These are phyloP conservation scores for Tapirus terrestris DNA, from an alignment of 2,113 vertebrate species.

Conservation along the genomic window DNA sequence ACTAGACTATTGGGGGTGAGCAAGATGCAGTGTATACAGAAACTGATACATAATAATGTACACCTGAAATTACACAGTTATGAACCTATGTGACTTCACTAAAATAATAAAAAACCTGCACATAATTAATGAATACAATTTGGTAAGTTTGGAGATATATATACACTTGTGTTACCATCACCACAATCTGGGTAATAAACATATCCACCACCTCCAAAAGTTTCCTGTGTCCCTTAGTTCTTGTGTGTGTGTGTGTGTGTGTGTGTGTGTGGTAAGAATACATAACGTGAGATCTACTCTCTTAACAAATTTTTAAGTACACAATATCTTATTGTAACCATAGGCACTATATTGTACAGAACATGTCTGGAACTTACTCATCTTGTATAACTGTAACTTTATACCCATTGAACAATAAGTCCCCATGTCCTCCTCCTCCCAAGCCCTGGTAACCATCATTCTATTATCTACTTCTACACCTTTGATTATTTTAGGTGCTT, in stretches of 20 bases:
- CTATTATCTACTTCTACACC: not conserved
- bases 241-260: not conserved
- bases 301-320: not conserved
- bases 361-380: not conserved
- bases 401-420: not conserved
- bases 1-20: no score
- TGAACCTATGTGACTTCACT: no score
- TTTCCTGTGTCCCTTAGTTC: not conserved
- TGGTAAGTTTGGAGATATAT: not conserved
- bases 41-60: no score
- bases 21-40: no score
- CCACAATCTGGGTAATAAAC: not conserved
- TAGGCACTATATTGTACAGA: not conserved
- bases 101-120: no score
- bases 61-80: no score
- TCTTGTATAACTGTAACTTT: not conserved
- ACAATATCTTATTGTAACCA: not conserved
- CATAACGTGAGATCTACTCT: not conserved
- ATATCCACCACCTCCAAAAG: not conserved
- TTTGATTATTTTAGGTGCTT: not conserved
- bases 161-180: not conserved
- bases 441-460: not conserved
- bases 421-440: not conserved
- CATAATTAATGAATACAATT: not conserved
- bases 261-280: not conserved